These are phyloP conservation scores for Rhynchotus rufescens DNA, from an alignment of 2,797 vertebrate genomes.

Conservation along the genomic window DNA sequence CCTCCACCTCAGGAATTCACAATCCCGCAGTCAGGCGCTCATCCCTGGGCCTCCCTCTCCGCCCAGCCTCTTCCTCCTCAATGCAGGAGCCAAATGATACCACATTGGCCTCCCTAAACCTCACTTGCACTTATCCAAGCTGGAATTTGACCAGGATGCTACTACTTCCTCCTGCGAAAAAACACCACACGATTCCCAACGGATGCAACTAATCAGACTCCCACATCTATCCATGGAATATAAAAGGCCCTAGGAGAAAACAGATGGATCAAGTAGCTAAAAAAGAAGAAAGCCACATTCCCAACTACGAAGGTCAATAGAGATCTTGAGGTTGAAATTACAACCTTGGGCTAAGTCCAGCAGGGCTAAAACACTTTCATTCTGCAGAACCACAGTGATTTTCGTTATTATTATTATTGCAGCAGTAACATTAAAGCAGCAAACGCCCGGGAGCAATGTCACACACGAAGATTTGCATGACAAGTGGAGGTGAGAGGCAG, in stretches of 20 bases:
- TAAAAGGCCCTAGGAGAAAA: neutral
- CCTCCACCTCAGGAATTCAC: neutral
- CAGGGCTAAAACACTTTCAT: neutral
- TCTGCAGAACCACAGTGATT: neutral
- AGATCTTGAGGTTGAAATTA: neutral
- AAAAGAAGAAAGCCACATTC: neutral
- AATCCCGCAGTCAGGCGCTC: neutral
- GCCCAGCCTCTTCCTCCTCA: neutral
- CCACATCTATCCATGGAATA: neutral
- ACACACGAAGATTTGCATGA: neutral
- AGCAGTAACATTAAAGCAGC: neutral
- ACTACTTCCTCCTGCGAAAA: conserved; percentile 23
- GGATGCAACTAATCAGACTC: neutral
- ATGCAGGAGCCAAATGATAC: neutral
- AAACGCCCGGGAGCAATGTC: neutral
- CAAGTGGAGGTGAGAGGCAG: neutral
- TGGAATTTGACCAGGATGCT: conserved; percentile 46
- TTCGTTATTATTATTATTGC: neutral
- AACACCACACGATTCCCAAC: neutral
- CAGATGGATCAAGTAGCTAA: neutral
- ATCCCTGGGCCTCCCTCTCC: neutral
- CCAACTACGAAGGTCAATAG: neutral
- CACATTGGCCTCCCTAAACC: neutral
- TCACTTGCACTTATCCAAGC: neutral
- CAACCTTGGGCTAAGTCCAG: neutral